A percentile compares a stretch with the other conserved stretches of the same genome.
phyloP scores from a whole-genome alignment of 2,888 invertebrate species.

The Pristionchus entomophagus region DNA sequence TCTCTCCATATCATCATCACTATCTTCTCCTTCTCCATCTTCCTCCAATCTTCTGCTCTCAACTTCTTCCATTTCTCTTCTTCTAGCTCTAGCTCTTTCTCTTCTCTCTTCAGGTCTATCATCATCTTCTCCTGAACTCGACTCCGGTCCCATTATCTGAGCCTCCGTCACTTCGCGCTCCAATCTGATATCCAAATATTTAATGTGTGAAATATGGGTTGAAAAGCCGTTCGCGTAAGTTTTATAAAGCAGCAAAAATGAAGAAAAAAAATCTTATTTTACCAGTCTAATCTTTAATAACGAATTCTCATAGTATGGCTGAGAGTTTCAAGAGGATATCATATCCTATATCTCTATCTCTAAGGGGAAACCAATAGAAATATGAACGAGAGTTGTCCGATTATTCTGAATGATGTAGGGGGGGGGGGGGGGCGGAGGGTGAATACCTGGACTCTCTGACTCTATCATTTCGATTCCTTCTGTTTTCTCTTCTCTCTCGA shows the following conservation, averaged over 20 bases:
- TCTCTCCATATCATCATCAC: slow-evolving; percentile 58
- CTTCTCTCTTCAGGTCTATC: not conserved
- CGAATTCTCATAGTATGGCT: no score
- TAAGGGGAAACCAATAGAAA: no score
- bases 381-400: no score
- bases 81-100: slow-evolving; percentile 52
- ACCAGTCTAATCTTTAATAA: no score
- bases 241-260: no score
- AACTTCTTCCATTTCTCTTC: slow-evolving; percentile 54
- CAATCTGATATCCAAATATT: not conserved
- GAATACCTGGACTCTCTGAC: not conserved
- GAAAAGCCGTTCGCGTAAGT: no score
- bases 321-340: no score
- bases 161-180: slow-evolving; percentile 53
- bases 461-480: not conserved
- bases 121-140: slow-evolving; percentile 32
- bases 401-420: no score
- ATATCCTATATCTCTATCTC: no score
- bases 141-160: slow-evolving; percentile 51
- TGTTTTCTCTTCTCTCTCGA: slow-evolving; percentile 21
- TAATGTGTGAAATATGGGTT: no score
- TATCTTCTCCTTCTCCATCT: slow-evolving; percentile 8
- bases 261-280: no score
- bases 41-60: slow-evolving; percentile 58
- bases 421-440: no score